Percentiles rank a stretch among this genome's conserved stretches.
phyloP scores from a whole-genome alignment of 1,140 invertebrate species.

The Penaeus vannamei region DNA sequence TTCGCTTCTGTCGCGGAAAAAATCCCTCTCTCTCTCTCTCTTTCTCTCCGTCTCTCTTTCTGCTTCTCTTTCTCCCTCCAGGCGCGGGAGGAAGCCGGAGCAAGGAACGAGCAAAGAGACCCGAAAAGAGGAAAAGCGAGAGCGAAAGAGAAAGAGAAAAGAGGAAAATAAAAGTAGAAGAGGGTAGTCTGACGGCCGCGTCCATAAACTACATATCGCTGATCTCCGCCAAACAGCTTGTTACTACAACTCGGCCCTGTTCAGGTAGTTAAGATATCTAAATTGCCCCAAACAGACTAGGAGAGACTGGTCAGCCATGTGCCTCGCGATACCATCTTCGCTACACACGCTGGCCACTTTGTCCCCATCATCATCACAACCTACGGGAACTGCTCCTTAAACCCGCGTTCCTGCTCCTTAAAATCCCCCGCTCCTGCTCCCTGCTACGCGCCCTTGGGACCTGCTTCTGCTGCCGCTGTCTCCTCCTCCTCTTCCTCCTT shows the following conservation, averaged over 20 bases:
- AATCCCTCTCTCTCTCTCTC: too few species aligned
- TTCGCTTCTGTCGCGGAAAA: background rate
- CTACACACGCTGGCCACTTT: constrained; percentile 52
- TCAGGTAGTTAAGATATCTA: constrained; percentile 66
- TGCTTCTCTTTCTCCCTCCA: too few species aligned
- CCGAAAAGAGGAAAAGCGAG: too few species aligned
- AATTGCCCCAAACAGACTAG: constrained; percentile 65
- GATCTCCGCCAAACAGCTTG: constrained; percentile 64
- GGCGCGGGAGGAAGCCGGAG: too few species aligned
- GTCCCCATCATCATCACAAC: constrained; percentile 61
- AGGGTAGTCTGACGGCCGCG: constrained; percentile 11
- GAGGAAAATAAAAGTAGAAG: background rate
- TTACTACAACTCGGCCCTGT: constrained; percentile 65
- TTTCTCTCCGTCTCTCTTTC: too few species aligned
- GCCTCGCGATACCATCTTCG: constrained; percentile 54
- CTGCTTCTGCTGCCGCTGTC: background rate
- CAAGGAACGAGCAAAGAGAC: background rate
- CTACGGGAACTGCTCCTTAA: constrained; percentile 11
- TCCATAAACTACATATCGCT: constrained; percentile 63
- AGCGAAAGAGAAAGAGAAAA: background rate
- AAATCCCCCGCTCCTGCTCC: too few species aligned
- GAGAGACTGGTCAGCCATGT: constrained; percentile 56
- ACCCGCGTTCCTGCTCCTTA: constrained; percentile 2
- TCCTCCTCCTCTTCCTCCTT: background rate
- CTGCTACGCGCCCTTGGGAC: background rate